A percentile compares a stretch with the other conserved stretches of the same genome.
Evolutionary conservation across 2,113 vertebrate species (phyloP).

Genomic region (Noctilio leporinus): DNA sequence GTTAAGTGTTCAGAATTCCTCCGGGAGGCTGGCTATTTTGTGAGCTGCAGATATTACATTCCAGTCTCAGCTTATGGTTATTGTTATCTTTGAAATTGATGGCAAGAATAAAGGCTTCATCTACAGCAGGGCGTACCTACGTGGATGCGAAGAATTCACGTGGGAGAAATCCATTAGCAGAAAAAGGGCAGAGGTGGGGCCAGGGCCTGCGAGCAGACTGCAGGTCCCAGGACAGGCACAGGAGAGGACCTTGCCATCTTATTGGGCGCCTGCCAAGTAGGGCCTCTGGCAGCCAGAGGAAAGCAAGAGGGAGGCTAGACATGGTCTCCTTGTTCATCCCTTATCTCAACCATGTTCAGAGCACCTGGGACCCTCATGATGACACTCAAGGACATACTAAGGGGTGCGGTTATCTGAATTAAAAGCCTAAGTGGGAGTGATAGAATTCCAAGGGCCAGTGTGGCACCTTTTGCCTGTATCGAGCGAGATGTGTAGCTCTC

Average conservation of each 20-base stretch:
- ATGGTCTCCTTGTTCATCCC: background rate
- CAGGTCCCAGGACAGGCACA: background rate
- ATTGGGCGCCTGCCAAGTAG: background rate
- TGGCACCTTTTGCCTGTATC: background rate
- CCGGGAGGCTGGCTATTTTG: background rate
- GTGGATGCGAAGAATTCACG: background rate
- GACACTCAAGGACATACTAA: background rate
- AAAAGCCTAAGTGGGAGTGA: background rate
- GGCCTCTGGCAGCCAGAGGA: background rate
- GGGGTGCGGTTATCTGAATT: background rate
- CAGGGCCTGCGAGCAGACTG: background rate
- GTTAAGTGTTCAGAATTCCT: background rate
- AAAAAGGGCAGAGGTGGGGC: background rate
- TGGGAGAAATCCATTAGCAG: background rate
- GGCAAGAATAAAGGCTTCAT: background rate
- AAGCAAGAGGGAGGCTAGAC: background rate
- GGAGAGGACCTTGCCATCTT: background rate
- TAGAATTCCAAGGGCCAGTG: background rate
- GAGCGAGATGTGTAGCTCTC: background rate
- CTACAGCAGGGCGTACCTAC: background rate
- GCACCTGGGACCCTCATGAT: accelerated
- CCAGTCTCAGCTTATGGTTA: background rate
- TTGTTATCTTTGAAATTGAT: background rate
- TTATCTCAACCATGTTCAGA: background rate
- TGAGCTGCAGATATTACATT: background rate